Conservation (phyloP, 2,797 vertebrate species). For the Micropoecilia bifurca region DNA sequence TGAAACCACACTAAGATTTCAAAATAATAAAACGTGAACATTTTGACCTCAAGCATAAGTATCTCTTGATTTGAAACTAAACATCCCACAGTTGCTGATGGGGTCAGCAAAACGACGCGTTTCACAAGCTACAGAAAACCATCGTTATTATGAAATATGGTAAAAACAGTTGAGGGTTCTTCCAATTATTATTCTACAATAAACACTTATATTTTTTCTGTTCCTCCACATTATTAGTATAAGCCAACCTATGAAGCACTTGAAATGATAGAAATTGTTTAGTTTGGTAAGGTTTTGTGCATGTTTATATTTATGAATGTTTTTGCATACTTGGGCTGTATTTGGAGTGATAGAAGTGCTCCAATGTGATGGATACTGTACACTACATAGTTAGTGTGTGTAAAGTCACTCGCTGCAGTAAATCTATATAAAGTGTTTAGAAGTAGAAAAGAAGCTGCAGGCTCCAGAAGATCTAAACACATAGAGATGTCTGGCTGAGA, state of each 20-base stretch:
- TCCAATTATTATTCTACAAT: neutral
- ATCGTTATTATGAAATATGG: neutral
- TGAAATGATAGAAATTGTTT: conserved; percentile 5
- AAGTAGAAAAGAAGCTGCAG: conserved; percentile 2
- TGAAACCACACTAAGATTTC: neutral
- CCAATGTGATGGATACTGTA: neutral
- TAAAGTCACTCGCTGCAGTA: neutral
- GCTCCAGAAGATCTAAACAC: conserved; percentile 4
- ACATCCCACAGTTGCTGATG: neutral
- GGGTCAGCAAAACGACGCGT: neutral
- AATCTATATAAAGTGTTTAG: conserved; percentile 1
- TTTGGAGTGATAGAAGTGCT: conserved; percentile 3
- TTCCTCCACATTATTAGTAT: neutral
- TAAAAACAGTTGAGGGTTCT: neutral
- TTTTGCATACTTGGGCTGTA: neutral
- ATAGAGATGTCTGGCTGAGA: neutral
- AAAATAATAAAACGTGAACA: neutral
- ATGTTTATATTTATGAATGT: neutral
- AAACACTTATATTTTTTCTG: neutral
- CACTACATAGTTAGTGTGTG: neutral
- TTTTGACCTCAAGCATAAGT: neutral
- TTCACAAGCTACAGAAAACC: neutral
- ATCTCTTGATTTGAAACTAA: neutral
- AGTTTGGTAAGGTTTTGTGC: neutral
- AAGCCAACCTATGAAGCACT: neutral